phyloP scores from a whole-genome alignment of 2,888 invertebrate genomes.

The Drosophila infuscata region DNA sequence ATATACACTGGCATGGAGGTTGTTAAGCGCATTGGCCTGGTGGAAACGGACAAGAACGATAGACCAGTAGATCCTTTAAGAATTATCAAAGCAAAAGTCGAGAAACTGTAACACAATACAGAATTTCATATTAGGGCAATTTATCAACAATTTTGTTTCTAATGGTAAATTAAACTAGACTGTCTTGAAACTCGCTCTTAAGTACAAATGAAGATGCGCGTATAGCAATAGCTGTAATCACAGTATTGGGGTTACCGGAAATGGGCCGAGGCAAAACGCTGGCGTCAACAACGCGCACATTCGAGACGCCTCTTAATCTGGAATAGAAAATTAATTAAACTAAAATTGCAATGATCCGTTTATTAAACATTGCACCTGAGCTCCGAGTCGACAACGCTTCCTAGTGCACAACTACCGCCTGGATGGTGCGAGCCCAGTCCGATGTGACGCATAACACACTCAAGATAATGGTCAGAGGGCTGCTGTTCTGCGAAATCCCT shows the following conservation, averaged over 20 bases:
- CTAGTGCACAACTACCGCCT: slow-evolving; percentile 92
- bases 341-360: too few species aligned
- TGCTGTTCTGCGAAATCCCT: slow-evolving; percentile 82
- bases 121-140: slow-evolving; percentile 3
- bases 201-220: slow-evolving; percentile 88
- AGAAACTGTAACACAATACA: slow-evolving; percentile 73
- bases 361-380: slow-evolving; percentile 86
- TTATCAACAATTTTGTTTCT: slow-evolving; percentile 10
- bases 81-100: slow-evolving; percentile 88
- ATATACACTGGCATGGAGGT: slow-evolving; percentile 95
- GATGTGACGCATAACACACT: slow-evolving; percentile 88
- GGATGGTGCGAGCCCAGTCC: slow-evolving; percentile 92
- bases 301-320: slow-evolving; percentile 88
- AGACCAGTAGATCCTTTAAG: slow-evolving; percentile 95
- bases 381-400: slow-evolving; percentile 89
- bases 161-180: slow-evolving; percentile 3
- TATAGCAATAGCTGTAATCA: slow-evolving; percentile 89
- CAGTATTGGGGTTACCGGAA: slow-evolving; percentile 91
- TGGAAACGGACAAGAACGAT: slow-evolving; percentile 97
- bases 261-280: slow-evolving; percentile 92
- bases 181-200: slow-evolving; percentile 82
- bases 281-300: slow-evolving; percentile 91
- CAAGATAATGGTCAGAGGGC: slow-evolving; percentile 87
- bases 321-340: not conserved
- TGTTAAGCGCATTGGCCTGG: slow-evolving; percentile 95